Evolutionary conservation across 2,888 invertebrate species (phyloP).

Genomic region (Halictus quadricinctus): DNA sequence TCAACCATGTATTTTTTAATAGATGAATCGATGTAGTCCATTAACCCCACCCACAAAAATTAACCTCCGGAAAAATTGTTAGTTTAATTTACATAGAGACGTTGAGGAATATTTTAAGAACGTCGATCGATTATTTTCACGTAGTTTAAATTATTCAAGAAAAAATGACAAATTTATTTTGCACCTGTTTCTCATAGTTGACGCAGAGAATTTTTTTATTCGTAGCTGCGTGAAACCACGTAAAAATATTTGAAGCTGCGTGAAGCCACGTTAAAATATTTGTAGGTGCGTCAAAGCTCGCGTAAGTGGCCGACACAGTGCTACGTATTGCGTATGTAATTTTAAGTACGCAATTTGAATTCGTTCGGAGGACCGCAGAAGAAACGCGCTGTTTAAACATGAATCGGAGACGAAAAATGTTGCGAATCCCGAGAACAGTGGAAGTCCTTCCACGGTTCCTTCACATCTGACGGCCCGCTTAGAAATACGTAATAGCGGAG

Average conservation of each 20-base stretch:
- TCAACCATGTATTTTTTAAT: too few species aligned
- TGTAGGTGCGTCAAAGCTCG: background rate
- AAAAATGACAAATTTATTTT: background rate
- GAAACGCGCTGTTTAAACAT: background rate
- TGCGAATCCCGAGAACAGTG: background rate
- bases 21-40: too few species aligned
- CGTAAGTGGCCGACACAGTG: background rate
- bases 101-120: too few species aligned
- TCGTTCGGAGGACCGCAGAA: background rate
- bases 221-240: background rate
- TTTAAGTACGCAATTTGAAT: background rate
- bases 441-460: constrained; percentile 12
- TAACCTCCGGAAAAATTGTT: too few species aligned
- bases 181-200: background rate
- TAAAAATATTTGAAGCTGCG: too few species aligned
- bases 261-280: background rate
- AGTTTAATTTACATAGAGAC: too few species aligned
- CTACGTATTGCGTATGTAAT: background rate
- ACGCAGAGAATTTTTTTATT: too few species aligned
- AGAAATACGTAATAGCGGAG: constrained; percentile 41
- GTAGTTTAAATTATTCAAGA: background rate
- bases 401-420: background rate
- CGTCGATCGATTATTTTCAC: too few species aligned
- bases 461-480: constrained; percentile 27
- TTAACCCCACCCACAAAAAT: too few species aligned